Evolutionary conservation across 2,797 vertebrate species (phyloP).

Genomic region (Otus scops): DNA sequence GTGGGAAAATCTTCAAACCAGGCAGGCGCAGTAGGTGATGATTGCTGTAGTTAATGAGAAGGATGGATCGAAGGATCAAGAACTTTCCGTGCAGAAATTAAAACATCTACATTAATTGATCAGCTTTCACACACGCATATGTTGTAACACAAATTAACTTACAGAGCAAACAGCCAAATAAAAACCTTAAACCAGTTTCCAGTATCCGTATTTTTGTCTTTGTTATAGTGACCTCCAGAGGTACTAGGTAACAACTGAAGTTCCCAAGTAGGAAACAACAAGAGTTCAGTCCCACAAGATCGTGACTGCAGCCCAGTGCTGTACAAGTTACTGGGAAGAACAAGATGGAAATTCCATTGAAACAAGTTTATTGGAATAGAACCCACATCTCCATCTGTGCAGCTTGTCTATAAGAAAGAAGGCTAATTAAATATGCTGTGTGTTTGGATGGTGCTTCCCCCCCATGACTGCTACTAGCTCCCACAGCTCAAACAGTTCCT

Average conservation of each 20-base stretch:
- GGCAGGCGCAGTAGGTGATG: not conserved
- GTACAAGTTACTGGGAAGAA: rapidly evolving
- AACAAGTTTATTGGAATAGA: not conserved
- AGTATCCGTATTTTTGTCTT: slow-evolving; percentile 38
- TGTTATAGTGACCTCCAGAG: slow-evolving; percentile 71
- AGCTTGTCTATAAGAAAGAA: not conserved
- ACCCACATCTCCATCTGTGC: not conserved
- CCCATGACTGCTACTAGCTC: not conserved
- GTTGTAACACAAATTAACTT: not conserved
- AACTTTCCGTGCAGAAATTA: not conserved
- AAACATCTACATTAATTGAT: not conserved
- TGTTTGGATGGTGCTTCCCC: not conserved
- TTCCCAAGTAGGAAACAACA: not conserved
- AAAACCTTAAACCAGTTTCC: not conserved
- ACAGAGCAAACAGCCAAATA: not conserved
- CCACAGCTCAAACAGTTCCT: not conserved
- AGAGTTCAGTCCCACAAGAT: not conserved
- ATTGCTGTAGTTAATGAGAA: not conserved
- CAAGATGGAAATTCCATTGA: not conserved
- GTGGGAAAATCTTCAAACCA: not conserved
- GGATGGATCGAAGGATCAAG: not conserved
- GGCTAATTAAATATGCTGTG: not conserved
- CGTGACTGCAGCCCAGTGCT: not conserved
- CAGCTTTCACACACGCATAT: not conserved
- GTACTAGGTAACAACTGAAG: slow-evolving; percentile 48